Evolutionary conservation across 2,797 vertebrate genomes (phyloP), one percentile per base, ranked within the genome.

Genomic region (Squalus acanthias): DNA sequence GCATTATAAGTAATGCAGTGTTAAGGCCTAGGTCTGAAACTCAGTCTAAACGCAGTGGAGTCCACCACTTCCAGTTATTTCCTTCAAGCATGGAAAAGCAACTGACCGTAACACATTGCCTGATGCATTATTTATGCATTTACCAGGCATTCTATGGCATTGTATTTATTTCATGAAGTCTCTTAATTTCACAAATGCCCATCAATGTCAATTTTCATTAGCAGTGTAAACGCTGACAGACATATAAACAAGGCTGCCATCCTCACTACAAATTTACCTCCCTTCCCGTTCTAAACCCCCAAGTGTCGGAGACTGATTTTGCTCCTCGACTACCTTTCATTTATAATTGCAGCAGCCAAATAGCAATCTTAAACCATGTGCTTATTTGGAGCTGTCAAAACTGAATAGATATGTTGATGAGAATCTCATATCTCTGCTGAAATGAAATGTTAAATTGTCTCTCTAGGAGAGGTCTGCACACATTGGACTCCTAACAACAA

Each of bases 161-260:
- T 76, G 69, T 95, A 29, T 76, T 26, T 76, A 76, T 95, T 95
- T 76, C 70, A 95, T 53, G 53, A 95, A 76, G 69, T 53, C 50
- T 57, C 94, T 95, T 60, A 76, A 95, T 95, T 95, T 50, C 70
- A 10, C 72, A 95, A 95, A 95, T 92, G 89, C 13, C 89, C 60
- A 6, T 92, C 57, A 92, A 92, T 57, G 70, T 74, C 94, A 95
- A 95, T 74, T 95, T 95, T n/a, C 94, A 95, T 74, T 95, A 95
- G 94, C 50, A 57, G 29, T 33, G 50, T 95, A 95, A 57, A 76
- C n/a, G 33, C 29, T 95, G 50, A 74, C 12, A 95, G 46, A 76
- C 12, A n/a, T 72, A 95, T 76, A 95, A 74, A 95, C 50, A 57
- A 74, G 94, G 46, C 15, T 74, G 24, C 94, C 70, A 29, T 57